These are phyloP conservation scores for Rana temporaria DNA, from an alignment of 2,113 vertebrate species.

Conservation along the genomic window DNA sequence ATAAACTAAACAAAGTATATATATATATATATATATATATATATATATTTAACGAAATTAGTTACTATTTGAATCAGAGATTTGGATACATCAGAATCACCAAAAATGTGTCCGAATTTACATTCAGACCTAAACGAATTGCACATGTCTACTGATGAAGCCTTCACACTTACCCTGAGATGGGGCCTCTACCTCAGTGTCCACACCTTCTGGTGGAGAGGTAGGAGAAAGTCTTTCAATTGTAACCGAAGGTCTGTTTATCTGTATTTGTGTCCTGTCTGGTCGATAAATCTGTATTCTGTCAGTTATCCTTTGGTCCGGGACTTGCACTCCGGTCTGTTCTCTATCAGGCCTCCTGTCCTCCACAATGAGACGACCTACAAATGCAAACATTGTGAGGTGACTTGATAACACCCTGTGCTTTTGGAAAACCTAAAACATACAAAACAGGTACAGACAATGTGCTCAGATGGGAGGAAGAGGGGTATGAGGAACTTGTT, in stretches of 20 bases:
- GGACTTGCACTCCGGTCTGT: background rate
- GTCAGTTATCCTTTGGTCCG: background rate
- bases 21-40: too few species aligned
- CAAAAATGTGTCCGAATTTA: too few species aligned
- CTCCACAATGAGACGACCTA: conserved; percentile 25
- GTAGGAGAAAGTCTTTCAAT: background rate
- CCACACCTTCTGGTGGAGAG: background rate
- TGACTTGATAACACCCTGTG: background rate
- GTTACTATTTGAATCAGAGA: too few species aligned
- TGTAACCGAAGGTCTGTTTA: background rate
- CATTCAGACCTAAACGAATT: too few species aligned
- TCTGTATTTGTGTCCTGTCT: conserved; percentile 13
- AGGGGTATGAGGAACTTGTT: too few species aligned
- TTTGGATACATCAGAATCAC: too few species aligned
- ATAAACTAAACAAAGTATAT: too few species aligned
- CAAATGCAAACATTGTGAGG: background rate
- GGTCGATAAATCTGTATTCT: background rate
- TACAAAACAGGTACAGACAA: too few species aligned
- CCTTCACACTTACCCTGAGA: conserved; percentile 9
- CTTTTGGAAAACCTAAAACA: background rate
- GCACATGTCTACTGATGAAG: background rate
- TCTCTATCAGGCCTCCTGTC: conserved; percentile 19
- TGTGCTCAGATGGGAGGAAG: too few species aligned
- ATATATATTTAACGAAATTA: too few species aligned
- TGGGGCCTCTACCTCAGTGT: conserved; percentile 7